phyloP scores from a whole-genome alignment of 2,797 vertebrate species.

The Cyprinodon diabolis region DNA sequence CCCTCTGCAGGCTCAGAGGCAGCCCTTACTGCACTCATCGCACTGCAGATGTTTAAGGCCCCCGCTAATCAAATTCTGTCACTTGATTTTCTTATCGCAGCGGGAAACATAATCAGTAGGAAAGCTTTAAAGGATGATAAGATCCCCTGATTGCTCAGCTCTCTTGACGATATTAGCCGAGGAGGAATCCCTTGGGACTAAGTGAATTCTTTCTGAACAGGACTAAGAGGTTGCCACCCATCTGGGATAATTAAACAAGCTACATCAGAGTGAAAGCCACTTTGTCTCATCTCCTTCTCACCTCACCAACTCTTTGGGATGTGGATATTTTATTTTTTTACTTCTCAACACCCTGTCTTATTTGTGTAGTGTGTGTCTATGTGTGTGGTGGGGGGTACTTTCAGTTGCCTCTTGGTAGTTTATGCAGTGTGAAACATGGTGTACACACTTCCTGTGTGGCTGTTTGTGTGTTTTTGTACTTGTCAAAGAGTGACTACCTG shows the following conservation, averaged over 20 bases:
- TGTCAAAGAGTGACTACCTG: conserved; percentile 21
- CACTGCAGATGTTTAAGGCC: conserved; percentile 39
- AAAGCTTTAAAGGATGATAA: conserved; percentile 57
- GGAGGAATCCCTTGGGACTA: conserved; percentile 39
- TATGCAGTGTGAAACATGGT: conserved; percentile 15
- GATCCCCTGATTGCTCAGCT: conserved; percentile 58
- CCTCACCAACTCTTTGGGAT: not conserved
- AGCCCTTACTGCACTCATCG: conserved; percentile 32
- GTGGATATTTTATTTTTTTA: not conserved
- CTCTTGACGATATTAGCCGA: conserved; percentile 69
- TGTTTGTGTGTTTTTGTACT: not conserved
- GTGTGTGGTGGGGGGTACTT: conserved; percentile 7
- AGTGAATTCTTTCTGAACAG: conserved; percentile 22
- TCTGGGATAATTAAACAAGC: conserved; percentile 57
- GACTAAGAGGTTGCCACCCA: conserved; percentile 33
- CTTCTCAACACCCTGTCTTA: conserved; percentile 1
- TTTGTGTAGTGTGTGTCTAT: not conserved
- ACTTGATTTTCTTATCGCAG: conserved; percentile 60
- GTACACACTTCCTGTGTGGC: conserved; percentile 1
- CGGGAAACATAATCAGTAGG: conserved; percentile 60
- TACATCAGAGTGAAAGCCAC: conserved; percentile 13
- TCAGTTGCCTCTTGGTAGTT: conserved; percentile 16
- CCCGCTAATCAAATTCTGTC: conserved; percentile 61
- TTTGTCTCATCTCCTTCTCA: conserved; percentile 14
- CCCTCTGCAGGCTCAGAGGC: conserved; percentile 39